These are phyloP conservation scores for Plestiodon gilberti DNA, from an alignment of 2,113 vertebrate genomes.

Conservation along the genomic window DNA sequence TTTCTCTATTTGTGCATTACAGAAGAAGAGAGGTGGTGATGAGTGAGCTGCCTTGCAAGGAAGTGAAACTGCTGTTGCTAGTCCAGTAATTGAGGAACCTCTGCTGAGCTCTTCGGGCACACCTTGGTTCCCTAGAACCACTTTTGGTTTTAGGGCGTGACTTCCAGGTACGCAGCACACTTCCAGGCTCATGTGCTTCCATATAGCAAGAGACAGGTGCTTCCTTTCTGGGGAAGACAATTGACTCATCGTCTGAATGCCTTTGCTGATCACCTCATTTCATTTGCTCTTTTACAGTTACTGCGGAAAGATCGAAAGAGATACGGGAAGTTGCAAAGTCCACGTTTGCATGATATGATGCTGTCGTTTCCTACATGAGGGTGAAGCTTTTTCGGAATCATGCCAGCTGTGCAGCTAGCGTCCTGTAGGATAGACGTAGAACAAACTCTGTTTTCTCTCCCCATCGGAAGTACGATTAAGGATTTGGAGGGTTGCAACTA, in stretches of 20 bases:
- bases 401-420: background rate
- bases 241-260: too few relatives aligned
- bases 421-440: background rate
- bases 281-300: background rate
- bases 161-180: too few relatives aligned
- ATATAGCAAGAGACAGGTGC: accelerated
- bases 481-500: background rate
- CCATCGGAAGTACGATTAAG: background rate
- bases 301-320: background rate
- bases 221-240: background rate
- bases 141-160: too few relatives aligned
- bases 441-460: too few relatives aligned
- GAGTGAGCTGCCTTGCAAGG: background rate
- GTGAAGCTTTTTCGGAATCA: background rate
- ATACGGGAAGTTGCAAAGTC: background rate
- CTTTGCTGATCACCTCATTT: background rate
- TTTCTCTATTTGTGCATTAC: background rate
- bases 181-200: background rate
- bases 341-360: background rate
- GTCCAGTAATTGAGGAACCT: too few relatives aligned
- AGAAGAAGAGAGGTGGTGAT: background rate
- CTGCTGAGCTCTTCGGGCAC: background rate
- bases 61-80: background rate
- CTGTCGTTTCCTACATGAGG: background rate
- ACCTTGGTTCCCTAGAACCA: too few relatives aligned